These are phyloP conservation scores for Ceuthmochares aereus DNA, from an alignment of 2,113 vertebrate species.

Conservation along the genomic window DNA sequence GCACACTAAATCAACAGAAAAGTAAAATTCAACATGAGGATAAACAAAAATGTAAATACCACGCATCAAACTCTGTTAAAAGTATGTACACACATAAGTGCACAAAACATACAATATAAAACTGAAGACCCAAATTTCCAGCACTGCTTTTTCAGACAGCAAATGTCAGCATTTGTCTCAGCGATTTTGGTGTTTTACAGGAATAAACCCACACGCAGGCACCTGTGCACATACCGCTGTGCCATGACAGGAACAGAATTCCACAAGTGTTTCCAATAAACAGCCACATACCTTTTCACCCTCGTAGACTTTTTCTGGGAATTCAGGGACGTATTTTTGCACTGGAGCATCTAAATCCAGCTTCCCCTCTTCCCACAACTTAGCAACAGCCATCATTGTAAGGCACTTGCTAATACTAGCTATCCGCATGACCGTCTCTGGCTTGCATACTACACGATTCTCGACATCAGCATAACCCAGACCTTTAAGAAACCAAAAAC, in stretches of 20 bases:
- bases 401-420: conserved; percentile 98
- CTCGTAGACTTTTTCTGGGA: conserved; percentile 92
- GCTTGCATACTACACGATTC: conserved; percentile 88
- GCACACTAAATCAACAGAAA: background rate
- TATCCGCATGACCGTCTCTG: conserved; percentile 91
- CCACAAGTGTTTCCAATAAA: background rate
- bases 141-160: background rate
- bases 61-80: background rate
- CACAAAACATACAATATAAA: background rate
- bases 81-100: fast-evolving
- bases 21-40: background rate
- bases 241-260: background rate
- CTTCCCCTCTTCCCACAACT: conserved; percentile 90
- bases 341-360: conserved; percentile 92
- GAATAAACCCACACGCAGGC: background rate
- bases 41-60: background rate
- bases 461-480: conserved; percentile 94
- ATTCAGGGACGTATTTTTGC: conserved; percentile 95
- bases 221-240: background rate
- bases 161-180: background rate
- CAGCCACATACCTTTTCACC: conserved; percentile 85
- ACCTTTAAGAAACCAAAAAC: conserved; percentile 72
- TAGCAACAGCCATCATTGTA: conserved; percentile 89
- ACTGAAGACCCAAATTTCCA: background rate
- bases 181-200: background rate